Evolutionary conservation across 2,113 vertebrate species (phyloP).

Genomic region (Hemibagrus wyckioides): DNA sequence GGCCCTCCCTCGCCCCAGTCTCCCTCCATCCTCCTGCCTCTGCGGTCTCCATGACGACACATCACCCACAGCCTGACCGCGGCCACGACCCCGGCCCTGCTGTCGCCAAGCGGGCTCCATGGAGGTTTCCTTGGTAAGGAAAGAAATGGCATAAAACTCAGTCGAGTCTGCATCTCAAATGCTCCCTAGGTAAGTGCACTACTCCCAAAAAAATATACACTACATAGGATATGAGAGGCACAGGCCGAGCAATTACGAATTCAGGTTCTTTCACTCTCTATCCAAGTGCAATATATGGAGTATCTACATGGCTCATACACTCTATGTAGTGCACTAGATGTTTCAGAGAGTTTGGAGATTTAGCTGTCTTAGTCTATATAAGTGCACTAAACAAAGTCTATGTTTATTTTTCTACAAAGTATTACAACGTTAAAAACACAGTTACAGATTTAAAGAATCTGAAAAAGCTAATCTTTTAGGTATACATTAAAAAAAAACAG

Average conservation of each 20-base stretch:
- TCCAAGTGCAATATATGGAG: not conserved
- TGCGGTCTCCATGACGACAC: conserved; percentile 44
- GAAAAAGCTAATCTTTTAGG: not conserved
- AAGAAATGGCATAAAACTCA: not conserved
- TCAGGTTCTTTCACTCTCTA: too few species aligned
- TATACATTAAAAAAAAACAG: not conserved
- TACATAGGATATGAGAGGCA: too few species aligned
- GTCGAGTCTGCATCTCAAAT: not conserved
- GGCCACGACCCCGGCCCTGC: conserved; percentile 80
- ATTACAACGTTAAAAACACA: not conserved
- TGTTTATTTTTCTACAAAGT: not conserved
- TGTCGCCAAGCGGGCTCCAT: conserved; percentile 89
- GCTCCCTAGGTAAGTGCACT: not conserved
- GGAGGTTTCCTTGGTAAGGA: conserved; percentile 8
- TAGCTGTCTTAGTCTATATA: not conserved
- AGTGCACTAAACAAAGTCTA: not conserved
- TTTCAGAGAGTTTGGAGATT: not conserved
- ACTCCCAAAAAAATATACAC: too few species aligned
- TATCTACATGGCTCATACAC: not conserved
- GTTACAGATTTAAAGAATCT: not conserved
- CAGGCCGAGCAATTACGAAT: too few species aligned
- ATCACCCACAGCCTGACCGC: conserved; percentile 61
- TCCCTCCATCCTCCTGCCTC: conserved; percentile 16
- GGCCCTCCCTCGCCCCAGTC: conserved; percentile 34
- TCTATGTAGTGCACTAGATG: not conserved